Evolutionary conservation across 2,797 vertebrate genomes (phyloP).

Genomic region (Enteromius trimaculatus): DNA sequence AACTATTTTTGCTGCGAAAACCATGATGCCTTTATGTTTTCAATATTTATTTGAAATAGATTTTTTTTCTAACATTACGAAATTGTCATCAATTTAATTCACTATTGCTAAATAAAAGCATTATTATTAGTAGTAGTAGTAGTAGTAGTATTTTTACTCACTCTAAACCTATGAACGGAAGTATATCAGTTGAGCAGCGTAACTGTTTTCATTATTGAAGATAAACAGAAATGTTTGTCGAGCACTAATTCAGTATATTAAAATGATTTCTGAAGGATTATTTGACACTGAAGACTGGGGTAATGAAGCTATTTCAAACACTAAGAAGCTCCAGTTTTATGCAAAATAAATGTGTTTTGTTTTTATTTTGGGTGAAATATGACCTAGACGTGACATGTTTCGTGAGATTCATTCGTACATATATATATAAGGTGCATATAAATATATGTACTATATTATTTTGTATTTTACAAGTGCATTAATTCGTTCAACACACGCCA

Average conservation of each 20-base stretch:
- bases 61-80: neutral
- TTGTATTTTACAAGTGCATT: neutral
- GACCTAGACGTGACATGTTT: neutral
- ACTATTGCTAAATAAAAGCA: neutral
- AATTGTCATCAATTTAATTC: neutral
- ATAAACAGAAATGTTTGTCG: neutral
- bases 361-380: neutral
- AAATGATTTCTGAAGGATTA: neutral
- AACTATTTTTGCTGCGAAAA: neutral
- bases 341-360: neutral
- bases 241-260: neutral
- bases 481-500: neutral
- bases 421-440: too few species aligned
- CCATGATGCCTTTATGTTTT: neutral
- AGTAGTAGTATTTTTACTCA: neutral
- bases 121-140: neutral
- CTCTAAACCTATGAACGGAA: neutral
- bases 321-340: neutral
- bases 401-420: neutral
- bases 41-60: neutral
- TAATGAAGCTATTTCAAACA: too few species aligned
- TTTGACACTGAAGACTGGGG: neutral
- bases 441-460: neutral
- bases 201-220: neutral
- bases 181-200: neutral